Conservation (phyloP, 1,140 invertebrate genomes). For the Drosophila nikananu region DNA sequence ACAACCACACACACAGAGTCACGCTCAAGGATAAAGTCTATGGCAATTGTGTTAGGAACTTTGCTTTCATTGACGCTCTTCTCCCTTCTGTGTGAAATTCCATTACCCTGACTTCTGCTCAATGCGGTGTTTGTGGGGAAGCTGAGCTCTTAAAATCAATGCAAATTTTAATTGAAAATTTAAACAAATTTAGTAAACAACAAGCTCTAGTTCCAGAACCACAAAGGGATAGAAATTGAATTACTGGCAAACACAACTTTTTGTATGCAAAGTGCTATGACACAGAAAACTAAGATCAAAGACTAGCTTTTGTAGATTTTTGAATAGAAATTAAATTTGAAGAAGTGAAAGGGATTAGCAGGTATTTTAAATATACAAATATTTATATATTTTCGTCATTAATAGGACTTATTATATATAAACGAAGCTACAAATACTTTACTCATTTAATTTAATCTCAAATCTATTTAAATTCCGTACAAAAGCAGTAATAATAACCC, state of each 20-base stretch:
- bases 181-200: constrained; percentile 33
- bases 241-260: neutral
- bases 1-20: constrained; percentile 19
- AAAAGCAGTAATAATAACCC: neutral
- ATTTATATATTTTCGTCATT: neutral
- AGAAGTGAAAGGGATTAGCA: neutral
- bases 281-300: constrained; percentile 4
- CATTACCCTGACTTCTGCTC: constrained; percentile 9
- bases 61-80: constrained; percentile 40
- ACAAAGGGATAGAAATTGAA: constrained; percentile 15
- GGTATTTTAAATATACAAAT: neutral
- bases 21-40: constrained; percentile 24
- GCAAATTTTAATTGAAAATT: constrained; percentile 61
- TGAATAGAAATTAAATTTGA: neutral
- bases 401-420: neutral
- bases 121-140: constrained; percentile 8
- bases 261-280: constrained; percentile 11
- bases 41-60: constrained; percentile 55
- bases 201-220: neutral
- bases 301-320: neutral
- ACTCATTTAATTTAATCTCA: neutral
- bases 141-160: constrained; percentile 34
- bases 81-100: neutral
- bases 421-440: neutral
- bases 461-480: neutral